Evolutionary conservation across 2,888 invertebrate genomes (phyloP).

Genomic region (Junonia oenone): DNA sequence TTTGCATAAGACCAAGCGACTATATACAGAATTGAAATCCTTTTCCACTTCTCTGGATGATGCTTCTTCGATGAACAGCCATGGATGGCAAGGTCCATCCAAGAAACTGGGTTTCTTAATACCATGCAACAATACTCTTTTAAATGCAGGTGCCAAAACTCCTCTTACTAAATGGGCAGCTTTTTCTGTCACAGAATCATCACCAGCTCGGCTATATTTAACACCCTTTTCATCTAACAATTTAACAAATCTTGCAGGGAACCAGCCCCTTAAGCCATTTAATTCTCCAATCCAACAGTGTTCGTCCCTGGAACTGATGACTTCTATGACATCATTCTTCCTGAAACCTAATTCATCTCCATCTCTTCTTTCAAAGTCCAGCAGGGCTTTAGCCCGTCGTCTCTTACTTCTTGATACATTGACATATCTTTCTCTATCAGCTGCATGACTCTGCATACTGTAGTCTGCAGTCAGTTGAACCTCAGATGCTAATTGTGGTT

Average conservation of each 20-base stretch:
- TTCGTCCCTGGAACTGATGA: conserved; percentile 97
- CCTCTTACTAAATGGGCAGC: conserved; percentile 98
- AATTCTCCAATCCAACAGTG: conserved; percentile 99
- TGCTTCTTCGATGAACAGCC: conserved; percentile 99
- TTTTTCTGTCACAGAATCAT: conserved; percentile 97
- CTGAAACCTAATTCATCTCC: conserved; percentile 99
- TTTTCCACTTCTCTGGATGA: conserved; percentile 97
- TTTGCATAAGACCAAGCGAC: conserved; percentile 96
- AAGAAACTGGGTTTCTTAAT: conserved; percentile 94
- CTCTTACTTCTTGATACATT: conserved; percentile 93
- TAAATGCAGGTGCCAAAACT: conserved; percentile 94
- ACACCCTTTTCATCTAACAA: conserved; percentile 92
- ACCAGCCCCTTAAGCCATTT: conserved; percentile 97
- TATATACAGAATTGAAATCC: conserved; percentile 98
- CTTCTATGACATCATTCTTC: conserved; percentile 98
- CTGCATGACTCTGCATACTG: conserved; percentile 95
- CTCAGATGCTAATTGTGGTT: conserved; percentile 90
- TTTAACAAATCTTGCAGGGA: conserved; percentile 97
- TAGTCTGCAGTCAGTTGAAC: conserved; percentile 94
- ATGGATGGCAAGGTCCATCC: conserved; percentile 97
- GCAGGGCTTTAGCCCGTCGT: conserved; percentile 94
- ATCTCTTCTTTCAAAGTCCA: conserved; percentile 98
- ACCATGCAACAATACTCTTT: conserved; percentile 96
- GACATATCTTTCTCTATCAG: conserved; percentile 96
- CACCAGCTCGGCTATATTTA: conserved; percentile 93